These are phyloP conservation scores for Calosoma granatense DNA, from an alignment of 1,140 invertebrate genomes.

Conservation along the genomic window DNA sequence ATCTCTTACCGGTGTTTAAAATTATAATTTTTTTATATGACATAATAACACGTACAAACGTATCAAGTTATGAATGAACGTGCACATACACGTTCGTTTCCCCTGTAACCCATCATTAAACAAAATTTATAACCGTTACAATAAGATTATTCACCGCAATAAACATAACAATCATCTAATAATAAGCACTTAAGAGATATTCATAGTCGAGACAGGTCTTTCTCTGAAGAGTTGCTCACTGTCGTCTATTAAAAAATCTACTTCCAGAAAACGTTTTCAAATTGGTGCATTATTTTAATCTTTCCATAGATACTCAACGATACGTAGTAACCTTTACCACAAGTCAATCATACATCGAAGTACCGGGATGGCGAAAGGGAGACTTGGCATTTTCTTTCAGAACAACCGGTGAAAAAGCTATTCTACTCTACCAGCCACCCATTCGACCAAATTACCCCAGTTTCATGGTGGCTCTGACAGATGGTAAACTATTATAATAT, in stretches of 20 bases:
- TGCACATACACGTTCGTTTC: background rate
- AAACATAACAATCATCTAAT: background rate
- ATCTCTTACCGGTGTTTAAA: no score
- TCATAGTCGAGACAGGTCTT: background rate
- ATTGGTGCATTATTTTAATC: background rate
- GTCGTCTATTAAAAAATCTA: background rate
- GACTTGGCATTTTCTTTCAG: constrained; percentile 88
- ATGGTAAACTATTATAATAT: constrained; percentile 41
- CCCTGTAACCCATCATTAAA: background rate
- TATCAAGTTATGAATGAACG: background rate
- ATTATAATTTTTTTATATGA: background rate
- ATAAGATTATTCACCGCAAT: background rate
- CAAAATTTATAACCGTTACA: background rate
- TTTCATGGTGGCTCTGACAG: constrained; percentile 79
- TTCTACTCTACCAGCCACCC: constrained; percentile 81
- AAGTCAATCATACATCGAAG: constrained; percentile 82
- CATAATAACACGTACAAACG: background rate
- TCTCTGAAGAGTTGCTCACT: background rate
- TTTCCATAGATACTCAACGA: constrained; percentile 67
- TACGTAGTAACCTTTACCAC: constrained; percentile 91
- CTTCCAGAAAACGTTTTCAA: background rate
- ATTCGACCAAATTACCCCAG: constrained; percentile 80
- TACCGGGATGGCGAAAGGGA: constrained; percentile 82
- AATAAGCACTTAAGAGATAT: background rate
- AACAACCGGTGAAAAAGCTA: constrained; percentile 80